These are phyloP conservation scores for Aplysina aerophoba DNA, from an alignment of 37 sponge, comb jelly and placozoan genomes.

Conservation along the genomic window DNA sequence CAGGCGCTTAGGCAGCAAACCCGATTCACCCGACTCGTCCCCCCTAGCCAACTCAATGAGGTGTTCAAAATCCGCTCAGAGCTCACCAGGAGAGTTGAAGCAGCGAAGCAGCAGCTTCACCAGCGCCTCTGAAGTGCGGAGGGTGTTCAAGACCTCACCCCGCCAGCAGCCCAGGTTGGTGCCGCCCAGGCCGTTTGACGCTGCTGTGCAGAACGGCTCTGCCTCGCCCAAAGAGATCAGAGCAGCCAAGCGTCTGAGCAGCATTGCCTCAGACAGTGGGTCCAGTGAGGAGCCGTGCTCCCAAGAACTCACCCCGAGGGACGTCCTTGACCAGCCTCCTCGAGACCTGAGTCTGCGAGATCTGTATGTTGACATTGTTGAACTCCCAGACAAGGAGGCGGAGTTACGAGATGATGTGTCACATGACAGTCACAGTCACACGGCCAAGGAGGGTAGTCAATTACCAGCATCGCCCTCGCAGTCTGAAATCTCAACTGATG, in stretches of 20 bases:
- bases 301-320: too few relatives aligned
- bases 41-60: neutral
- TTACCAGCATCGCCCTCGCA: slow-evolving; percentile 6
- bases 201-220: neutral
- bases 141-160: neutral
- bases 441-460: too few relatives aligned
- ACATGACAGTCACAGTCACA: too few relatives aligned
- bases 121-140: neutral
- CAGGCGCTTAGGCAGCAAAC: neutral
- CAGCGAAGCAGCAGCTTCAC: neutral
- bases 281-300: neutral
- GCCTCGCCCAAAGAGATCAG: neutral
- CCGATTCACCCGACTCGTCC: neutral
- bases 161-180: neutral
- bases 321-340: too few relatives aligned
- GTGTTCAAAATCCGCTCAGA: neutral
- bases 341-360: too few relatives aligned
- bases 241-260: neutral
- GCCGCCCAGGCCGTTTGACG: neutral
- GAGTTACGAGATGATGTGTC: too few relatives aligned
- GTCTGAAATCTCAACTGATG: slow-evolving; percentile 5
- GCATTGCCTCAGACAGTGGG: slow-evolving; percentile 12
- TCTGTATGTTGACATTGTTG: too few relatives aligned
- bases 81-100: neutral
- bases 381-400: too few relatives aligned